phyloP scores from a whole-genome alignment of 1,140 invertebrate species.

The Procambarus virginalis region DNA sequence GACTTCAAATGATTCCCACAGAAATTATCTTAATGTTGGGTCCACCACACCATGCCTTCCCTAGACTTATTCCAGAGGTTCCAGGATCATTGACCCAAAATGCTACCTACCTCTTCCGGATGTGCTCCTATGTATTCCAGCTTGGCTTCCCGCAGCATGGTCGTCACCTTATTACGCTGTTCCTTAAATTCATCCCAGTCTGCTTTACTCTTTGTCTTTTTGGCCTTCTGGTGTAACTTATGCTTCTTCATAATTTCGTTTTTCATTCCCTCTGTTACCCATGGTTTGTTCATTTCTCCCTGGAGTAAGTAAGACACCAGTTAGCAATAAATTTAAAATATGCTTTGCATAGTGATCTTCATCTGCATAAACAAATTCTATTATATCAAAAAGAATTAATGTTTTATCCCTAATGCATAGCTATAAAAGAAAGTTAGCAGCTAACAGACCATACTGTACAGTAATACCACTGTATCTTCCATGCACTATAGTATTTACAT shows the following conservation, averaged over 20 bases:
- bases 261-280: conserved; percentile 78
- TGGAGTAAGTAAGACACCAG: not conserved
- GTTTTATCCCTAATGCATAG: too few species aligned
- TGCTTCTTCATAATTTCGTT: conserved; percentile 78
- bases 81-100: conserved; percentile 4
- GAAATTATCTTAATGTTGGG: not conserved
- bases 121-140: conserved; percentile 77
- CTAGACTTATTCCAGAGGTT: not conserved
- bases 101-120: conserved; percentile 75
- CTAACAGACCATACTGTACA: too few species aligned
- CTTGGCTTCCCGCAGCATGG: conserved; percentile 77
- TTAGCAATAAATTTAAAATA: not conserved
- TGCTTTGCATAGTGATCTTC: not conserved
- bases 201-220: conserved; percentile 76
- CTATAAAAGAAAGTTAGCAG: too few species aligned
- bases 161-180: conserved; percentile 77
- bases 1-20: not conserved
- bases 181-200: conserved; percentile 78
- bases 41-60: conserved; percentile 33
- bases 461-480: too few species aligned
- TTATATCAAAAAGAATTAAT: too few species aligned
- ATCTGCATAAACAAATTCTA: too few species aligned
- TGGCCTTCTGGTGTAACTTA: conserved; percentile 76
- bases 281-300: conserved; percentile 74
- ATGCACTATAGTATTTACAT: too few species aligned